Conservation (phyloP, 2,797 vertebrate species). For the Bovichtus diacanthus region DNA sequence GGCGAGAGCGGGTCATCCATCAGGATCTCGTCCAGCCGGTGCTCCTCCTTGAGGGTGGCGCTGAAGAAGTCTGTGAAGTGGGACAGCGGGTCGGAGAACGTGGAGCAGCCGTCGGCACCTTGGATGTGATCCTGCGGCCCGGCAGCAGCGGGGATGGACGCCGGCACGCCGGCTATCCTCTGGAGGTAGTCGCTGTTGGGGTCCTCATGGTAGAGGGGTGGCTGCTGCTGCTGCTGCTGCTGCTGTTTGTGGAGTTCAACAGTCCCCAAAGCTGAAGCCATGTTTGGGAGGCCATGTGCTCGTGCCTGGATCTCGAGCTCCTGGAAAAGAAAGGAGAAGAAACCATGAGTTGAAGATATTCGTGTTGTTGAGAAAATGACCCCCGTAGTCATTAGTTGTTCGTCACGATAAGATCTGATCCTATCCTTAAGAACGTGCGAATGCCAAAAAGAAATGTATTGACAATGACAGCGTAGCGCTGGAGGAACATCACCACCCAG, state of each 20-base stretch:
- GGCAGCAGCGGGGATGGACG: constrained; percentile 52
- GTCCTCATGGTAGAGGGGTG: constrained; percentile 88
- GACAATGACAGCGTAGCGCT: not conserved
- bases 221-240: constrained; percentile 77
- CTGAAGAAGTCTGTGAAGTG: constrained; percentile 99
- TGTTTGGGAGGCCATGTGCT: constrained; percentile 91
- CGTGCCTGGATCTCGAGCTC: constrained; percentile 97
- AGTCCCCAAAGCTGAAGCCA: constrained; percentile 84
- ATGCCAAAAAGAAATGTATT: not conserved
- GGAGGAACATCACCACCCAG: constrained; percentile 31
- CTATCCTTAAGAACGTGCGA: not conserved
- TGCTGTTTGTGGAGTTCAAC: constrained; percentile 89
- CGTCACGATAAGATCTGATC: not conserved
- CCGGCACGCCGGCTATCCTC: constrained; percentile 80
- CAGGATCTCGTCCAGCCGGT: constrained; percentile 90
- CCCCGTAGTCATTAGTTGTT: not conserved
- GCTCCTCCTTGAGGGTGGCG: constrained; percentile 94
- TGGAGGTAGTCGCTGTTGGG: constrained; percentile 89
- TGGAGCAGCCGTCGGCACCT: constrained; percentile 83
- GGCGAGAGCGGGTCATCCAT: constrained; percentile 92
- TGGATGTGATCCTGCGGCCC: constrained; percentile 78
- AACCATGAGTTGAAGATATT: not conserved
- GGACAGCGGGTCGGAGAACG: constrained; percentile 96
- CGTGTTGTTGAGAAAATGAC: not conserved
- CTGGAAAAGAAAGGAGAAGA: constrained; percentile 78